Base-by-base conservation (phyloP, 2,888 invertebrate species). In the Eupithecia insigniata region DNA sequence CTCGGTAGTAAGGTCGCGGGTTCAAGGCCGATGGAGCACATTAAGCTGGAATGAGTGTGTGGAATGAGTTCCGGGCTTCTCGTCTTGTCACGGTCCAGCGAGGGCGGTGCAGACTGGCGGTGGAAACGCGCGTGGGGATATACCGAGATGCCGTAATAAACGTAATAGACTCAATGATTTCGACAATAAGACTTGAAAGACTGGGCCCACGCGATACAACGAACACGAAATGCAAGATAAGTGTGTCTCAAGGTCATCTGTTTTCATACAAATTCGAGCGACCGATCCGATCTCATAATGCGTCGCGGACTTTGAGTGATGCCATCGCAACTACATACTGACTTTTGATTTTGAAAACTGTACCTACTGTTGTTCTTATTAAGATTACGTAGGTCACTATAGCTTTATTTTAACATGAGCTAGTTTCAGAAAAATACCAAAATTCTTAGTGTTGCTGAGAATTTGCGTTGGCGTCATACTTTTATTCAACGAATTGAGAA, bases 1-100 rank as follows among this genome's bases (percentile, higher is more conserved):
- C 66, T 32, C 36, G 34, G 12, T 1, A 22, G 22, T 12, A 51
- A 65, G 39, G 43, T 66, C 30, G 43, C 30, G 43, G 34, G 66
- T 46, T 43, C 66, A 66, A 46, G 46, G 66, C 14, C 66, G 10
- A 39, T 28, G 46, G 26, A 22, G 32, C 46, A 22, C 46, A 79
- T 77, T 76, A 69, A 72, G 70, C 67, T 74, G 75, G 71, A 75
- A 76, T 71, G 75, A 71, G 75, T 73, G 69, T 70, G 75, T 75
- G 55, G 55, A 55, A 71, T 74, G 71, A 74, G 71, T 68, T 75
- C 66, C 66, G 67, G 68, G 60, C 71, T 58, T 71, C 60, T 67
- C 62, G 32, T 62, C 70, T 58, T 70, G 78, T 64, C 72, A 72
- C 71, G 76, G 76, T 73, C 71, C 71, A 66, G 66, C 61, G 71